Base-by-base conservation (phyloP, 2,888 invertebrate species). In the Onthophagus sagittarius region DNA sequence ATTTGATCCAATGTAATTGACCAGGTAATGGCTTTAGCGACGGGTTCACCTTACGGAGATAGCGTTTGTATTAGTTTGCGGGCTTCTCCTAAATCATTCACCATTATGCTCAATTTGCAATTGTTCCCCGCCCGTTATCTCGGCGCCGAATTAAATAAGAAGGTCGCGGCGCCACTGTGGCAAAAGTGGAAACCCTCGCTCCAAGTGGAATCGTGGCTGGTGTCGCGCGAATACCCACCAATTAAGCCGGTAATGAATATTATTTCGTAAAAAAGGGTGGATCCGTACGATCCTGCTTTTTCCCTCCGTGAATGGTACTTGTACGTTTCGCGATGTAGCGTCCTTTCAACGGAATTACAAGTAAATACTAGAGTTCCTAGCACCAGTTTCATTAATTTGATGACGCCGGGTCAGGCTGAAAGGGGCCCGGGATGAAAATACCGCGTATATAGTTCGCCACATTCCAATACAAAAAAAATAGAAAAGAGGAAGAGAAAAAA, bases 1-100 rank as follows among this genome's bases (percentile, higher is more conserved):
- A 84, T 84, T 83, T 84, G 83, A 84, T 83, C 83, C 81, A 82
- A 84, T 84, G 84, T 84, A 85, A 85, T 85, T 85, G 85, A 84
- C 84, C 84, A 85, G 84, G 84, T 84, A 85, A 85, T 84, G 82
- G 84, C 82, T 84, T 83, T 82, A 84, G 81, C 82, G 83, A 83
- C 80, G 81, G 83, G 82, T 83, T 84, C 83, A 84, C 84, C 84
- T 84, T 85, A 81, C 79, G 80, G 81, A 80, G 82, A 83, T 83
- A 82, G 81, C 79, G 78, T 79, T 78, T 79, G 79, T 80, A 80
- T 81, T 82, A 82, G 81, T 82, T 83, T 81, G 81, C 78, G 79
- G 77, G 75, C 79, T 79, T 78, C 80, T 78, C 79, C 80, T 82
- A 82, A 83, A 82, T 83, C 81, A 83, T 81, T 80, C 39, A 80